Evolutionary conservation across 2,888 invertebrate species (phyloP).

Genomic region (Leuctra nigra): DNA sequence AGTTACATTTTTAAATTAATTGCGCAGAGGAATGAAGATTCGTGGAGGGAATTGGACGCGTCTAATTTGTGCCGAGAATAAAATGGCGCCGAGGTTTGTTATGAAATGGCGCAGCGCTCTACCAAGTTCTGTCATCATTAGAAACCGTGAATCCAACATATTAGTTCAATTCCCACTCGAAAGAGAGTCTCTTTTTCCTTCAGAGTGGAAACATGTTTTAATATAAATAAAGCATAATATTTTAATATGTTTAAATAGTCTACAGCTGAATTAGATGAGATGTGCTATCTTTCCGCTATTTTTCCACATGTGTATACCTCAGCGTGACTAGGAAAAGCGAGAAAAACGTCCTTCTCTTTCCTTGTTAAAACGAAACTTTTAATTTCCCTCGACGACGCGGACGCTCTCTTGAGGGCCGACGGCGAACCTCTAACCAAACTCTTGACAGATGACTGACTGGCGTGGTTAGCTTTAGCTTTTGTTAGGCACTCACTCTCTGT

Average conservation of each 20-base stretch:
- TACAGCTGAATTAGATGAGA: neutral
- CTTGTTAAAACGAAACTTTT: slow-evolving; percentile 19
- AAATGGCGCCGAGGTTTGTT: too few species aligned
- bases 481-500: slow-evolving; percentile 6
- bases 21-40: slow-evolving; percentile 10
- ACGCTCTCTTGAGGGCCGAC: neutral
- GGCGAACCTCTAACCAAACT: slow-evolving; percentile 17
- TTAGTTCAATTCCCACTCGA: too few species aligned
- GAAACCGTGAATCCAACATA: neutral
- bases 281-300: neutral
- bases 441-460: slow-evolving; percentile 18
- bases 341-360: slow-evolving; percentile 12
- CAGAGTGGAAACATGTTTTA: too few species aligned
- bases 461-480: slow-evolving; percentile 16
- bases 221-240: too few species aligned
- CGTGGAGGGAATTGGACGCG: slow-evolving; percentile 15
- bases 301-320: slow-evolving; percentile 4
- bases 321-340: slow-evolving; percentile 4
- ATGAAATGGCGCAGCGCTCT: too few species aligned
- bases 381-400: slow-evolving; percentile 11
- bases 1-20: slow-evolving; percentile 6
- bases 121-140: neutral
- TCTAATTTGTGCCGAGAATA: slow-evolving; percentile 11
- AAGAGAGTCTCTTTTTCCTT: too few species aligned
- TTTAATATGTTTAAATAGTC: neutral